A percentile compares a stretch with the other conserved stretches of the same genome.
phyloP scores from a whole-genome alignment of 2,113 vertebrate genomes.

The Eolophus roseicapilla region DNA sequence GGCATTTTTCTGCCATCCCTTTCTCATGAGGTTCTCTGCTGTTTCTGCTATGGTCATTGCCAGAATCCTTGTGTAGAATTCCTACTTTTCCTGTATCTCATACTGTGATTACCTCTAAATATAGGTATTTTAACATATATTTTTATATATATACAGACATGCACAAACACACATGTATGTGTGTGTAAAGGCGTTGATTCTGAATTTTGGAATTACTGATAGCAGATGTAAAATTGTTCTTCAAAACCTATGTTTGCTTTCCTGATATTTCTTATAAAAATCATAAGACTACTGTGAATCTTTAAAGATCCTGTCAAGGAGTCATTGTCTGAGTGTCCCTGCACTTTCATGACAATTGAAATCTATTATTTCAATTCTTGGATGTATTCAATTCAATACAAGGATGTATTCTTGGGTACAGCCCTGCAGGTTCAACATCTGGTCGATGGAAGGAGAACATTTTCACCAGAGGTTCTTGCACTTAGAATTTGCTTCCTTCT shows the following conservation, averaged over 20 bases:
- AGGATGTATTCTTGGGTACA: background rate
- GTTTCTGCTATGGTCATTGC: background rate
- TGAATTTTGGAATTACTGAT: background rate
- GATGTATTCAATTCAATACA: background rate
- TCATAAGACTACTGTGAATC: background rate
- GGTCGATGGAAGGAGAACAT: constrained; percentile 4
- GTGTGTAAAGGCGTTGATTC: background rate
- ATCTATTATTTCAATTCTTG: background rate
- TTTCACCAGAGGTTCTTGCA: constrained; percentile 61
- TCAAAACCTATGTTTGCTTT: background rate
- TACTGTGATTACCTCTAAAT: background rate
- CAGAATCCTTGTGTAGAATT: background rate
- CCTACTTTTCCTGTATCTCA: background rate
- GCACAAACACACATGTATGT: background rate
- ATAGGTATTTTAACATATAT: background rate
- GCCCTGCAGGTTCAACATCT: constrained; percentile 55
- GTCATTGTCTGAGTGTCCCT: background rate
- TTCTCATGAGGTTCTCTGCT: background rate
- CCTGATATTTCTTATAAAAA: background rate
- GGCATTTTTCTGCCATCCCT: background rate
- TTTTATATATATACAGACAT: background rate
- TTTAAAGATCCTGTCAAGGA: background rate
- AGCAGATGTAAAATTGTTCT: background rate
- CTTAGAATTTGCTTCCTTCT: constrained; percentile 38
- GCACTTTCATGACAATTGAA: background rate